A percentile compares a stretch with the other conserved stretches of the same genome.
phyloP scores from a whole-genome alignment of 2,113 vertebrate genomes.

The human region GRCh38 chr3:75110001-75110500 shows the following conservation, averaged over 20 bases:
- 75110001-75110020: background rate
- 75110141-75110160: no score
- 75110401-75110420: background rate
- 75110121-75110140: background rate
- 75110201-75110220: background rate
- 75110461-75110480: background rate
- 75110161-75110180: background rate
- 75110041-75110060: background rate
- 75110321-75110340: background rate
- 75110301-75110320: background rate
- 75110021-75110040: background rate
- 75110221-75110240: background rate
- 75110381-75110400: background rate
- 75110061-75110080: background rate
- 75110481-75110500: background rate
- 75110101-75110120: background rate
- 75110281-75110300: background rate
- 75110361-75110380: background rate
- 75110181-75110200: background rate
- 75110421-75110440: background rate
- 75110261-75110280: background rate
- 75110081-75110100: background rate
- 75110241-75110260: background rate
- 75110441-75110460: background rate
- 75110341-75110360: background rate